These are phyloP conservation scores for Pristionchus arcanus DNA, from an alignment of 2,888 invertebrate species.

Conservation along the genomic window DNA sequence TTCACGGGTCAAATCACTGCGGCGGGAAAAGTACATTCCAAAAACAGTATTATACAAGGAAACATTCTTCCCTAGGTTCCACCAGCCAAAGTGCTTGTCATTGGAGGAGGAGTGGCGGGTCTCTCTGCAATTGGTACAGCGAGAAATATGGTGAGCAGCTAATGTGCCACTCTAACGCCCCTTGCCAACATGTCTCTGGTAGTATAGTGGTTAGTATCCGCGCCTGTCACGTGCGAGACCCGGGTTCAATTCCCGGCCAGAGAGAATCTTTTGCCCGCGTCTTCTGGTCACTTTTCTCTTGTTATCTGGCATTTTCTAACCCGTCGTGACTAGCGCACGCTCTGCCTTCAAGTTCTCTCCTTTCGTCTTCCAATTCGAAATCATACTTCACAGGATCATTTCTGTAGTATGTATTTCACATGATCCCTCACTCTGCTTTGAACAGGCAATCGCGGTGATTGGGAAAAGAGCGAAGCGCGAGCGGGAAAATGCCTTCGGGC, in stretches of 20 bases:
- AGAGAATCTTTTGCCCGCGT: constrained; percentile 72
- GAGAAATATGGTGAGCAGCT: constrained; percentile 84
- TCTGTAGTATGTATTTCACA: constrained; percentile 69
- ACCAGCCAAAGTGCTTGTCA: constrained; percentile 90
- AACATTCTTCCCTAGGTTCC: constrained; percentile 83
- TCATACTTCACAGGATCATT: constrained; percentile 70
- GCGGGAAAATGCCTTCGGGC: constrained; percentile 60
- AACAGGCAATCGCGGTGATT: constrained; percentile 63
- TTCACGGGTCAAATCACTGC: constrained; percentile 94
- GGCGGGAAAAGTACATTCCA: constrained; percentile 83
- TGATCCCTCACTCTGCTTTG: constrained; percentile 62
- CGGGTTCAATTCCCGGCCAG: constrained; percentile 83
- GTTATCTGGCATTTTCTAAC: background rate
- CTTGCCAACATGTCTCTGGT: constrained; percentile 70
- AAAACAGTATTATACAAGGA: background rate
- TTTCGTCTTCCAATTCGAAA: constrained; percentile 56
- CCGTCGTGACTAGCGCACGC: background rate
- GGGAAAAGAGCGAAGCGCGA: constrained; percentile 62
- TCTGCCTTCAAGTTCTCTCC: background rate
- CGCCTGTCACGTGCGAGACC: constrained; percentile 83
- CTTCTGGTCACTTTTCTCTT: background rate
- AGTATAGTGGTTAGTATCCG: constrained; percentile 83
- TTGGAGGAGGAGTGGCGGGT: constrained; percentile 93
- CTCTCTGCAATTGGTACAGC: constrained; percentile 91
- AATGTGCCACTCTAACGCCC: background rate